These are phyloP conservation scores for Enoplolaimus lenunculus DNA, from an alignment of 2,888 invertebrate species.

Conservation along the genomic window DNA sequence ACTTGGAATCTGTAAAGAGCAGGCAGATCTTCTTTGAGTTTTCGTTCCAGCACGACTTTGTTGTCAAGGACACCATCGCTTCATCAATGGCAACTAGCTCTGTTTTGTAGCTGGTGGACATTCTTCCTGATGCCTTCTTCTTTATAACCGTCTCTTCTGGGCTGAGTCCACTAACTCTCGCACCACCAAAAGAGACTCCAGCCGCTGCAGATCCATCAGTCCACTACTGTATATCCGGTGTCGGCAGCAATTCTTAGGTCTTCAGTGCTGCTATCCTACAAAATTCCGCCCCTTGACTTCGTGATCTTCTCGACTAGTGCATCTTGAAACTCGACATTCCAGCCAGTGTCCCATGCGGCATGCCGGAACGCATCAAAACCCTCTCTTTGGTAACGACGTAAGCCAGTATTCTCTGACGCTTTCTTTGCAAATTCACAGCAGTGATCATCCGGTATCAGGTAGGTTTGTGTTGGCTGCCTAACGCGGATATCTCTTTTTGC, in stretches of 20 bases:
- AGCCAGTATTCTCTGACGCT: neutral
- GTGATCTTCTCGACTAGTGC: neutral
- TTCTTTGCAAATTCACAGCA: neutral
- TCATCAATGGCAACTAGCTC: neutral
- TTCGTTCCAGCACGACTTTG: neutral
- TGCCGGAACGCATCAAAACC: neutral
- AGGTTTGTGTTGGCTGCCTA: no score
- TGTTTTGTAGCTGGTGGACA: neutral
- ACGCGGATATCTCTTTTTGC: no score
- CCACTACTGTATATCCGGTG: neutral
- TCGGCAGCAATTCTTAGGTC: neutral
- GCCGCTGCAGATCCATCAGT: neutral
- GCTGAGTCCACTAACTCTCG: neutral
- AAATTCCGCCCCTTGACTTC: neutral
- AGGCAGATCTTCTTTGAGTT: neutral
- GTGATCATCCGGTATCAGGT: no score
- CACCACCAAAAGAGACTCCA: neutral
- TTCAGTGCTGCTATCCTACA: neutral
- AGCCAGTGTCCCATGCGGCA: no score
- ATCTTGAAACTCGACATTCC: neutral
- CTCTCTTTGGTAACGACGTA: neutral
- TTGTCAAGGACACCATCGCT: neutral
- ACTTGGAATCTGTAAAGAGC: slow-evolving; percentile 1
- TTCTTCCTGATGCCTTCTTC: slow-evolving; percentile 1
- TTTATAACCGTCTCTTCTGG: neutral